phyloP scores from a whole-genome alignment of 2,113 vertebrate genomes.

The Oplegnathus fasciatus region DNA sequence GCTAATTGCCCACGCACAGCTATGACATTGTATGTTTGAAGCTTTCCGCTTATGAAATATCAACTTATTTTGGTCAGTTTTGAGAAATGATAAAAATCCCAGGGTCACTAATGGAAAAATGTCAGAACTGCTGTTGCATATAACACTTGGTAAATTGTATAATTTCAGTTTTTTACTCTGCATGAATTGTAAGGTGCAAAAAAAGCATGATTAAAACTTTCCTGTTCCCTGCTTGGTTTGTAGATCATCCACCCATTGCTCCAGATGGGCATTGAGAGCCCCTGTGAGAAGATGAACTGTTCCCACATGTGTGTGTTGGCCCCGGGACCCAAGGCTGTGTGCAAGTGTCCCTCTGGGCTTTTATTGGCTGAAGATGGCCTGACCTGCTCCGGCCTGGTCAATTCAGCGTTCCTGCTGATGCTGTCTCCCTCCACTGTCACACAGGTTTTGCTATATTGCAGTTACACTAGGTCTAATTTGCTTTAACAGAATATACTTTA shows the following conservation, averaged over 20 bases:
- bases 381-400: slow-evolving; percentile 82
- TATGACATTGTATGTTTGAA: neutral
- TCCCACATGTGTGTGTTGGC: slow-evolving; percentile 93
- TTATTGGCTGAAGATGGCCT: slow-evolving; percentile 80
- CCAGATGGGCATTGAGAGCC: slow-evolving; percentile 77
- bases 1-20: neutral
- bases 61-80: neutral
- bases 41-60: neutral
- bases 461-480: neutral
- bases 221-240: slow-evolving; percentile 4
- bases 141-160: neutral
- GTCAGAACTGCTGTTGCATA: neutral
- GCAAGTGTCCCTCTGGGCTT: slow-evolving; percentile 86
- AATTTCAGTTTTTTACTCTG: neutral
- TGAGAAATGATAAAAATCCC: neutral
- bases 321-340: slow-evolving; percentile 81
- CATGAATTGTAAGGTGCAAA: neutral
- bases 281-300: slow-evolving; percentile 83
- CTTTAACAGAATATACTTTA: neutral
- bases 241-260: slow-evolving; percentile 83
- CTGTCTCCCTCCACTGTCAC: slow-evolving; percentile 79
- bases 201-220: too few relatives aligned
- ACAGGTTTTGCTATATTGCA: slow-evolving; percentile 77
- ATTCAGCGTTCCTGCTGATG: slow-evolving; percentile 86
- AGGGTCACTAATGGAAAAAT: accelerated